These are phyloP conservation scores for Limnodromus scolopaceus DNA, from an alignment of 2,797 vertebrate genomes.

Conservation along the genomic window DNA sequence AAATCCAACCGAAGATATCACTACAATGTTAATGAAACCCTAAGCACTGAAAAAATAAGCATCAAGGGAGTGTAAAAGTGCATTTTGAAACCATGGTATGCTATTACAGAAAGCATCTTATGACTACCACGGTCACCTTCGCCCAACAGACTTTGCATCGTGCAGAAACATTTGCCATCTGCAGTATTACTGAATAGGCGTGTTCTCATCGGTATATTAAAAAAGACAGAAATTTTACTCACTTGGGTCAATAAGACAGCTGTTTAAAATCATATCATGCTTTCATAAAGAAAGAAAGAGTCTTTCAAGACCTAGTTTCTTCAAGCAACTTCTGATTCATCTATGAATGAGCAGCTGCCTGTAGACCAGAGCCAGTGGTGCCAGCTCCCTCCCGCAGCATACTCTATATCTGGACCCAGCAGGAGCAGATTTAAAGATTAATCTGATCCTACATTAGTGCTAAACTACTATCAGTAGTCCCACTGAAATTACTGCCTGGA, in stretches of 20 bases:
- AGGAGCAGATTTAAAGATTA: neutral
- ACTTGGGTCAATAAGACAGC: neutral
- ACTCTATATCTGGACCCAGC: neutral
- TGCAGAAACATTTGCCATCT: conserved; percentile 22
- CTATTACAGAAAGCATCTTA: conserved; percentile 8
- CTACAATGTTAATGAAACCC: conserved; percentile 23
- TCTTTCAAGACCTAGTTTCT: conserved; percentile 5
- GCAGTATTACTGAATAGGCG: conserved; percentile 9
- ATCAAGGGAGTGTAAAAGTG: neutral
- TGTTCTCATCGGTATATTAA: neutral
- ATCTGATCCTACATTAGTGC: neutral
- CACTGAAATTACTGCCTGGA: neutral
- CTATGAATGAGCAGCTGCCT: neutral
- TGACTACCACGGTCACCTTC: conserved; percentile 21
- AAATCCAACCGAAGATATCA: conserved; percentile 3
- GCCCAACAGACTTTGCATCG: neutral
- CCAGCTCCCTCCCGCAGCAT: neutral
- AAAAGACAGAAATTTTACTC: neutral
- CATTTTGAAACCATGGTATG: neutral
- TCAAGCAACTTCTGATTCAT: neutral
- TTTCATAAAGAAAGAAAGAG: neutral
- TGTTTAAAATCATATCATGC: conserved; percentile 10
- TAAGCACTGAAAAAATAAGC: neutral
- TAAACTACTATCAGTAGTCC: neutral
- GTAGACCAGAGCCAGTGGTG: neutral